These are phyloP conservation scores for Polymixis lichenea DNA, from an alignment of 2,888 invertebrate genomes.

Conservation along the genomic window DNA sequence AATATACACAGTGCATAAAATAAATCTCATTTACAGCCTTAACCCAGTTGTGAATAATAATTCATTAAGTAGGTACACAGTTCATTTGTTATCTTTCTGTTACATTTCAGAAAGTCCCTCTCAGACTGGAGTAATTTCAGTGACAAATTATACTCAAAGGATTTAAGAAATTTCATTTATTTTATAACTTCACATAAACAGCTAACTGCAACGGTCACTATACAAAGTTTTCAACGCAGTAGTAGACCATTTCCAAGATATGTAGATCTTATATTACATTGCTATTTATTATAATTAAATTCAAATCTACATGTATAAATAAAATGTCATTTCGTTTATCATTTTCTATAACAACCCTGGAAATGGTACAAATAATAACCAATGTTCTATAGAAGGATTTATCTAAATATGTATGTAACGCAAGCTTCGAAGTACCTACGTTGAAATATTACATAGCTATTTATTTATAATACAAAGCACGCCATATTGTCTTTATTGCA, in stretches of 20 bases:
- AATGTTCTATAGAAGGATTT: constrained; percentile 45
- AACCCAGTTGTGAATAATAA: constrained; percentile 38
- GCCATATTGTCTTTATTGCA: constrained; percentile 86
- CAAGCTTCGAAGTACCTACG: constrained; percentile 55
- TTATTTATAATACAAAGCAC: constrained; percentile 84
- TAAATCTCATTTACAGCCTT: constrained; percentile 32
- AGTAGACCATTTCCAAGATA: constrained; percentile 67
- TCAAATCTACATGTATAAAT: constrained; percentile 42
- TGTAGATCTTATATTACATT: constrained; percentile 39
- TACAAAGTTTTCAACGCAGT: constrained; percentile 65
- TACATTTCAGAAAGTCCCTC: constrained; percentile 43
- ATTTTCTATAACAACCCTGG: constrained; percentile 42
- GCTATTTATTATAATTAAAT: constrained; percentile 32
- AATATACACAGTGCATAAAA: constrained; percentile 24
- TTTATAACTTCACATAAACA: constrained; percentile 84
- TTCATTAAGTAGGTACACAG: constrained; percentile 40
- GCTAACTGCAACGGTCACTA: constrained; percentile 82
- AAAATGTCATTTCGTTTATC: constrained; percentile 34
- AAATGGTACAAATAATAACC: constrained; percentile 61
- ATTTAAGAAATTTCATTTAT: constrained; percentile 82
- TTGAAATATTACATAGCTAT: constrained; percentile 68
- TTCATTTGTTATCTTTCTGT: constrained; percentile 53
- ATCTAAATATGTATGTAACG: constrained; percentile 41
- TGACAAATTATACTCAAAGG: constrained; percentile 60
- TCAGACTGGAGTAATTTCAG: constrained; percentile 32